Evolutionary conservation across 2,888 invertebrate genomes (phyloP), one percentile per base, ranked within the genome.

Genomic region (Pseudoips prasinana): DNA sequence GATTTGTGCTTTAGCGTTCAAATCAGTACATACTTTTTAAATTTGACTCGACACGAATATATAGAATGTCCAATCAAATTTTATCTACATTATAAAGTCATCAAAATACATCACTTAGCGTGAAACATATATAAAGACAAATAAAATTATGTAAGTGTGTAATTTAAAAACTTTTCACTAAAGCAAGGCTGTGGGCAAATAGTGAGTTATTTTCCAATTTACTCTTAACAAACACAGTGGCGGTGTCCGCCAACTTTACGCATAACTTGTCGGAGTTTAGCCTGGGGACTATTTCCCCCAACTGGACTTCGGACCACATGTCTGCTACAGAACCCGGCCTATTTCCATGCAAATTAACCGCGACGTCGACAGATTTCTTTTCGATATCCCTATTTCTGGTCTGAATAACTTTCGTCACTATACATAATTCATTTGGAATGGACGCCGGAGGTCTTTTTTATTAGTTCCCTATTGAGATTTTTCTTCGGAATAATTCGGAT

Each of bases 331-430:
- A 43, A 28, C 41, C 35, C 46, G 26, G 39, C 46, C 64, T 65
- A 81, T 82, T 81, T 79, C 64, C 72, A 81, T 82, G 79, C 58
- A 79, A 80, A 82, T 82, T 69, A 58, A 36, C 38, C 20, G n/a
- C n/a, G 43, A 46, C 50, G 56, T 42, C 51, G 50, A 51, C 59
- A 58, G 54, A 60, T 65, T 77, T 73, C 72, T 73, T 64, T 60
- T 55, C 51, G 43, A 47, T 59, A 51, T 58, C 55, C 55, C 58
- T 44, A 55, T 55, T 57, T 55, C 45, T 50, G 50, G 53, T 56
- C 48, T 53, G 59, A 61, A 66, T 68, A 71, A 65, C 64, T 76
- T 73, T 61, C 35, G 27, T 34, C 39, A 50, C 46, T 37, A 63
- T 66, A 59, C 58, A 64, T 70, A 65, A 72, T 68, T 70, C 66